Base-by-base conservation (phyloP, 2,797 vertebrate genomes). In the Aplochiton taeniatus region DNA sequence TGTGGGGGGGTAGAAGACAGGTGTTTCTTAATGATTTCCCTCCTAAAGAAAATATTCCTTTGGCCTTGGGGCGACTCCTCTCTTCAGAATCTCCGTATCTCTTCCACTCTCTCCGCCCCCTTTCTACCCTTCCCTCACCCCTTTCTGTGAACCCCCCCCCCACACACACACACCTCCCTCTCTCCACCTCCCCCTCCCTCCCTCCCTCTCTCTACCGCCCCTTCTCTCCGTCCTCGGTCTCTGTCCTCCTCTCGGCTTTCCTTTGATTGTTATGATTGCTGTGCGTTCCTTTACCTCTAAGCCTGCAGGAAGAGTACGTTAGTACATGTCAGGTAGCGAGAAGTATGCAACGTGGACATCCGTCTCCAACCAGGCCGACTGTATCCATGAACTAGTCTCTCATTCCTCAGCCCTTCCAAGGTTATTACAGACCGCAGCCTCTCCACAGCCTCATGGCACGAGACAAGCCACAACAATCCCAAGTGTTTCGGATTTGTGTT, bases 291-390 rank as follows among this genome's bases (percentile, higher is more conserved):
- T 69, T 66, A 66, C 77, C 76, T 75, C 88, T 78, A 56, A 76
- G 91, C 92, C 89, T 89, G 89, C 83, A 90, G 89, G 88, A 90
- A 84, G 86, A 88, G 86, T 88, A 82, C 86, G 91, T 92, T 89
- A 84, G 84, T 91, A 91, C 92, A 88, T 91, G 92, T 93, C 85
- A 82, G 78, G 11, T 46, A 72, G 75, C 72, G 80, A 79, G 91
- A 83, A 82, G 85, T 91, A 93, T 92, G 91, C 78, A n/a, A 80
- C 17, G 72, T 85, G 87, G 87, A 88, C 89, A 81, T 59, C 56
- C 54, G 63, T 16, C 47, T 44, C 42, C 31, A 31, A 6, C 31
- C 31, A 2, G 31, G 31, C 31, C 6, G 31, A 31, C 31, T 31
- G 31, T 31, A 31, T 6, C 31, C 6, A 31, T 31, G 6, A 31